Evolutionary conservation across 2,888 invertebrate genomes (phyloP), one percentile per base, ranked within the genome.

Genomic region (Salticus scenicus): DNA sequence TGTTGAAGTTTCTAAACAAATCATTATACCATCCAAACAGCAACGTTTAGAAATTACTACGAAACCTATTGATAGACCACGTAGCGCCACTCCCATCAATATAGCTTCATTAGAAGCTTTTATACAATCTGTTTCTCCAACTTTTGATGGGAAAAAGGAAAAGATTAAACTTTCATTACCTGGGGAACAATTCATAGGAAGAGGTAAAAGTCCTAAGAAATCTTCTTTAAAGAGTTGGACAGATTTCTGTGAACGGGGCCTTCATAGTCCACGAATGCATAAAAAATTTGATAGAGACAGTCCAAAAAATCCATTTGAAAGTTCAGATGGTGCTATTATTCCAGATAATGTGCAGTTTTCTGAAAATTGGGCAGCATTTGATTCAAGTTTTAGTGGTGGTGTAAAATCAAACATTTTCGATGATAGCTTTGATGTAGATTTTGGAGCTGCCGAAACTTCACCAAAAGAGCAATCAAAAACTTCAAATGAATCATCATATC

Each of bases 71-170:
- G 95, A 95, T 88, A 92, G 96, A 72, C 95, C 96, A 88, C 92
- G 96, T 10, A 94, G 94, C 33, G 94, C 94, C 57, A 94, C 95
- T 17, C 94, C 95, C n/a, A 93, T 94, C 85, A 94, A 94, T 90
- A 94, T 94, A 31, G 94, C 94, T 63, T 93, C 94, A 66, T 91
- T 95, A 78, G 95, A 95, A 90, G 95, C 95, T 88, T 95, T 94
- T 90, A 94, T 94, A 88, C 91, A 91, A 88, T 89, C 90, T 31
- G 88, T 89, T 83, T 89, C 28, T 89, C 87, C 87, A 2, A 87
- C 88, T 10, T 81, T 87, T 5, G 88, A 88, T 33, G 64, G 88
- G 10, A 87, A 84, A 14, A 77, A 93, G 1, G 94, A 94, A 89
- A 94, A 94, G 90, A 92, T 95, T 90, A 94, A 94, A 90, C 95